Conservation (phyloP, 2,113 vertebrate genomes). For the Pygoscelis antarcticus region DNA sequence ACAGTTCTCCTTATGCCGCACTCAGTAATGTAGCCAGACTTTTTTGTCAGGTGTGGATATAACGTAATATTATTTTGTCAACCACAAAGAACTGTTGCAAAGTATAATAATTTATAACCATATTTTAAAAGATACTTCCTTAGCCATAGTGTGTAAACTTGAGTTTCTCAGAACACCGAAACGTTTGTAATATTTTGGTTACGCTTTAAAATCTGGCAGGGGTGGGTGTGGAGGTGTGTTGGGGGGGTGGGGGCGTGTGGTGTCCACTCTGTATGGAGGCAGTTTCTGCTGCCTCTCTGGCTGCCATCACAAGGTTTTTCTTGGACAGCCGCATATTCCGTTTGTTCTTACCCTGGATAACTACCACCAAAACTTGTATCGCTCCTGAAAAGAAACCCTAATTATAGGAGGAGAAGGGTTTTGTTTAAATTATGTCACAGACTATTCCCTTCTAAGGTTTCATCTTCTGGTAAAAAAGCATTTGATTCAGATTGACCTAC, state of each 20-base stretch:
- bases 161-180: not conserved
- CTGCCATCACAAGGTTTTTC: not conserved
- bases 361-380: not conserved
- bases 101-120: not conserved
- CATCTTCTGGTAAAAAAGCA: not conserved
- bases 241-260: fast-evolving
- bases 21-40: not conserved
- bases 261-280: not conserved
- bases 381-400: not conserved
- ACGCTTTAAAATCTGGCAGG: not conserved
- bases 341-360: not conserved
- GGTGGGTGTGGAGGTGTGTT: too few relatives aligned
- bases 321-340: fast-evolving
- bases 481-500: not conserved
- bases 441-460: not conserved
- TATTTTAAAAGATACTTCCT: not conserved
- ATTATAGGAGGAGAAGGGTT: not conserved
- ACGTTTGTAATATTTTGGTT: not conserved
- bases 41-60: not conserved
- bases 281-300: not conserved
- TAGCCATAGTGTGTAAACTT: not conserved
- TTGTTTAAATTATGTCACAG: not conserved
- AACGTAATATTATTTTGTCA: not conserved
- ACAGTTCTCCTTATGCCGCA: not conserved
- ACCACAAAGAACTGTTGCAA: not conserved